A percentile compares a stretch with the other conserved stretches of the same genome.
Evolutionary conservation across 1,140 invertebrate genomes (phyloP).

Genomic region (Bicyclus anynana): DNA sequence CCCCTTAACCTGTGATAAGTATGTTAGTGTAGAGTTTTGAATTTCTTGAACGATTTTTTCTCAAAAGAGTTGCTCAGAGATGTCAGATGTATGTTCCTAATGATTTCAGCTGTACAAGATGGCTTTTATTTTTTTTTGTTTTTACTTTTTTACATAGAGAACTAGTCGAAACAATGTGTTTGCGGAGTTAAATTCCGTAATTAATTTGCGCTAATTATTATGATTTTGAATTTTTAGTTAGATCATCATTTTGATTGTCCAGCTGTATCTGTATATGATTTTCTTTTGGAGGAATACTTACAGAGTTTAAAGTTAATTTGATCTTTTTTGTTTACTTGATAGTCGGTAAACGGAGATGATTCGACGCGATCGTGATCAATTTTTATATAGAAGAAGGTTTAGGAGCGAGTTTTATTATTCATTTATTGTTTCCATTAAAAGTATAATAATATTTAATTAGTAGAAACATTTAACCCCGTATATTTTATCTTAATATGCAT

Average conservation of each 20-base stretch:
- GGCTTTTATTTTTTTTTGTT: conserved; percentile 44
- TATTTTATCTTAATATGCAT: conserved; percentile 57
- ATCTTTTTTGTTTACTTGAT: conserved; percentile 27
- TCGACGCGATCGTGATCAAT: conserved; percentile 42
- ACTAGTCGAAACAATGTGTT: conserved; percentile 53
- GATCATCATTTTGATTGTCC: conserved; percentile 26
- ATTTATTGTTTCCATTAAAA: conserved; percentile 73
- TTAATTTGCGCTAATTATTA: conserved; percentile 46
- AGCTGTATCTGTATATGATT: conserved; percentile 23
- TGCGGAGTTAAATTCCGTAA: conserved; percentile 40
- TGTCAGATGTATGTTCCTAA: conserved; percentile 66
- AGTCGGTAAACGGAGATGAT: conserved; percentile 27
- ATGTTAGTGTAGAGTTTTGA: conserved; percentile 70
- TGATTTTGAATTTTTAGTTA: conserved; percentile 51
- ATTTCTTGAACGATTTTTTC: conserved; percentile 63
- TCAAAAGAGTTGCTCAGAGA: conserved; percentile 67
- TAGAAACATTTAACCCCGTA: conserved; percentile 51
- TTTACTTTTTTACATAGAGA: conserved; percentile 41
- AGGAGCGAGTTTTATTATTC: conserved; percentile 70
- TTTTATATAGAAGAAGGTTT: conserved; percentile 45
- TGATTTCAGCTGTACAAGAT: conserved; percentile 65
- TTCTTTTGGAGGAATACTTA: conserved; percentile 25
- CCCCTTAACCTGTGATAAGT: conserved; percentile 77
- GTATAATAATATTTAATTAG: conserved; percentile 44
- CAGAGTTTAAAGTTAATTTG: conserved; percentile 29